Evolutionary conservation across 2,113 vertebrate species (phyloP).

Genomic region (Trematocara stigmaticum): DNA sequence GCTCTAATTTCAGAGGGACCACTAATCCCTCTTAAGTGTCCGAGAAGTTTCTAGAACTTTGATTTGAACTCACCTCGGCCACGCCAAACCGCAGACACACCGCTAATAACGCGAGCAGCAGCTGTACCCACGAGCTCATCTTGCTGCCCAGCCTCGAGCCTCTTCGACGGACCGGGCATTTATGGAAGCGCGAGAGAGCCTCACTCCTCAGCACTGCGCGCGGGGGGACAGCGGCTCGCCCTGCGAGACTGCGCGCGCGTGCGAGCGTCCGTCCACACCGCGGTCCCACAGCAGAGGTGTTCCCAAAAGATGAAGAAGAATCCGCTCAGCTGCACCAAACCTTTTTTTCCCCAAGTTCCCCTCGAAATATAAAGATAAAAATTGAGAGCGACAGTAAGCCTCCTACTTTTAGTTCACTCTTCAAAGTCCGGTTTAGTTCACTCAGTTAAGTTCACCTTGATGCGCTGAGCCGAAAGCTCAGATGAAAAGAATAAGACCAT

Average conservation of each 20-base stretch:
- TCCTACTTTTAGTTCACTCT: not conserved
- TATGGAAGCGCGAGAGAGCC: conserved; percentile 66
- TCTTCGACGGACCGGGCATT: conserved; percentile 72
- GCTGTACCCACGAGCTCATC: conserved; percentile 74
- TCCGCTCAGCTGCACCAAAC: not conserved
- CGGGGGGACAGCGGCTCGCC: conserved; percentile 44
- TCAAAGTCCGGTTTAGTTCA: not conserved
- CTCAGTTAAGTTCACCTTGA: not conserved
- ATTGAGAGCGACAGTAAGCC: not conserved
- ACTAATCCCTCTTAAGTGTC: not conserved
- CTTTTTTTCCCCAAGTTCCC: not conserved
- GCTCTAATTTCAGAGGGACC: not conserved
- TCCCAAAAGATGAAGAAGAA: not conserved
- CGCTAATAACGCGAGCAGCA: conserved; percentile 72
- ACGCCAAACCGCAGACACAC: conserved; percentile 60
- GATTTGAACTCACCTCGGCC: conserved; percentile 66
- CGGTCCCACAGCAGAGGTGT: conserved; percentile 4
- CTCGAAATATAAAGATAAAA: not conserved
- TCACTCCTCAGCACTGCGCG: conserved; percentile 61
- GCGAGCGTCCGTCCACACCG: not conserved
- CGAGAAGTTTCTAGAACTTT: not conserved
- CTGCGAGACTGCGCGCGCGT: conserved; percentile 16
- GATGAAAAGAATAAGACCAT: not conserved
- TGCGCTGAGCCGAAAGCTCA: not conserved
- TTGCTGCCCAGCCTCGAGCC: conserved; percentile 74